Percentiles rank a stretch among this genome's conserved stretches.
Evolutionary conservation across 1,140 invertebrate species (phyloP).

Genomic region (Drosophila baimaii): DNA sequence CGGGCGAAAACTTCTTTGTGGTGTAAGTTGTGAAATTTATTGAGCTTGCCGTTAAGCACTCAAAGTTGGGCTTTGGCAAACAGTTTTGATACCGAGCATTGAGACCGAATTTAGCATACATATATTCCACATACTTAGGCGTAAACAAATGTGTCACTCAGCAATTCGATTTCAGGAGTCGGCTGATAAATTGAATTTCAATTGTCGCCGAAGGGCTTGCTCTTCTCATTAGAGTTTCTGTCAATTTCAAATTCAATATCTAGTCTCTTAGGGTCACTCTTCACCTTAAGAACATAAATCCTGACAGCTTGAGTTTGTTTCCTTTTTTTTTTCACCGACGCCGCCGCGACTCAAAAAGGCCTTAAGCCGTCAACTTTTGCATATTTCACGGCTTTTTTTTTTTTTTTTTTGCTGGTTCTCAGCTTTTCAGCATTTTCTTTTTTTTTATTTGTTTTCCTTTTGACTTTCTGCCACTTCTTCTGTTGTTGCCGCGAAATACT

Average conservation of each 20-base stretch:
- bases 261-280: slow-evolving; percentile 46
- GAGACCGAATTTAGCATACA: slow-evolving; percentile 16
- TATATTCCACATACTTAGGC: slow-evolving; percentile 24
- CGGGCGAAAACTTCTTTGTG: slow-evolving; percentile 33
- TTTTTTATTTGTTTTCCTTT: slow-evolving; percentile 54
- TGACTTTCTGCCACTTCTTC: slow-evolving; percentile 17
- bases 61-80: slow-evolving; percentile 33
- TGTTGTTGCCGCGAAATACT: slow-evolving; percentile 37
- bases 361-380: slow-evolving; percentile 55
- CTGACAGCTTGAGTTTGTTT: slow-evolving; percentile 45
- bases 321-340: neutral
- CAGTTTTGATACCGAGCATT: slow-evolving; percentile 29
- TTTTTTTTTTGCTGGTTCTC: slow-evolving; percentile 13
- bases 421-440: slow-evolving; percentile 28
- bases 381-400: slow-evolving; percentile 36
- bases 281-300: slow-evolving; percentile 58
- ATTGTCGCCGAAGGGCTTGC: slow-evolving; percentile 12
- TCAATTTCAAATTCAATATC: slow-evolving; percentile 36
- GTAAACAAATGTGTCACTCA: slow-evolving; percentile 39
- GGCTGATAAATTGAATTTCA: slow-evolving; percentile 53
- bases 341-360: slow-evolving; percentile 19
- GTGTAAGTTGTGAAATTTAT: slow-evolving; percentile 42
- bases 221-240: slow-evolving; percentile 16
- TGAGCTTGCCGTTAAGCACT: slow-evolving; percentile 43
- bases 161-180: neutral